Evolutionary conservation across 2,113 vertebrate genomes (phyloP), one percentile per base, ranked within the genome.

Genomic region (Eidolon helvum): DNA sequence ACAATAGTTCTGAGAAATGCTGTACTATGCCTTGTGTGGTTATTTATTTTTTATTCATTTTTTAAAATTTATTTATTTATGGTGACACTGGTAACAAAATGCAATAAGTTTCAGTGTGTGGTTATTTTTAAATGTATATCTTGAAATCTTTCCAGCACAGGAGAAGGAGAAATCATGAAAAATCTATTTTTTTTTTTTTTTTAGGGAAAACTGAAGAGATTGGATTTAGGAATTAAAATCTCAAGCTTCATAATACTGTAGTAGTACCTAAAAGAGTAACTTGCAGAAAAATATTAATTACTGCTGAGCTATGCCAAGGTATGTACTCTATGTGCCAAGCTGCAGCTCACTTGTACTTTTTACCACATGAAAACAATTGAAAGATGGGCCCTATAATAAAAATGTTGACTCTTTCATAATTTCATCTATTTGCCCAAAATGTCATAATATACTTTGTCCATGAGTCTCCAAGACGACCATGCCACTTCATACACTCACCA

Each of bases 121-220:
- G 26, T 30, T 90, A 66, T 59, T 91, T 89, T 89, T 80, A 86
- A 95, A 94, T 53, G 3, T 55, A 18, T 45, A 59, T 48, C 79
- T 91, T 95, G 74, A 94, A 97, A 95, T 91, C 30, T 80, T 93
- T 90, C 35, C 28, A 93, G 74, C n/a, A 91, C 4, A 86, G 14
- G 10, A 72, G 15, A 19, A 82, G 57, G 9, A n/a, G 40, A 93
- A 86, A 71, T 21, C 35, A 79, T 66, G 8, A 45, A 95, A 79
- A 94, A 89, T 85, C 63, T 79, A n/a, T 43, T 24, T 66, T 30
- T 50, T 83, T 83, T 43, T 18, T 24, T 66, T 30, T 50, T 83
- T 83, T 43, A 7, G 10, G 12, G 68, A 90, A 83, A 65, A 15
- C 4, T 82, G 1, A 53, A 82, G 21, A 80, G 26, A 66, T 69